Evolutionary conservation across 2,888 invertebrate genomes (phyloP), one percentile per base, ranked within the genome.

Genomic region (Xylophagus ater): DNA sequence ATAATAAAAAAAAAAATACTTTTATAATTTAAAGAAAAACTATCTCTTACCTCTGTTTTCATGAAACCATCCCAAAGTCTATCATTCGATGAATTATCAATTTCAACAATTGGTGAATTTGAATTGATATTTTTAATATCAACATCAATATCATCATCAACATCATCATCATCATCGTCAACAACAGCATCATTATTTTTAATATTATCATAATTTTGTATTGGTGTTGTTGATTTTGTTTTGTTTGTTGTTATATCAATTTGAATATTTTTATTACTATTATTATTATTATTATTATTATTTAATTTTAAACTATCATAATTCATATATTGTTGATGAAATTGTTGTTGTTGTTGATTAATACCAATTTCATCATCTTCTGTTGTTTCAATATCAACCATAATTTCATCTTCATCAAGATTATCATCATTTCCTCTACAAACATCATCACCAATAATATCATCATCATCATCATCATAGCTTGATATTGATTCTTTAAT

Each of bases 331-430:
- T 15, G 35, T 1, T 19, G 36, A 29, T 36, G 28, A 13, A 25
- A 10, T 4, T 18, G 21, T n/a, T 18, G 8, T 13, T 15, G 23
- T 3, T 14, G 20, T 5, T 15, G 21, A 12, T 35, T 29, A 2
- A 39, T n/a, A 2, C 28, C 28, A 15, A 14, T 34, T 5, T 42
- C 42, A 13, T 81, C 82, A 49, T 85, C 86, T 53, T 84, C 85
- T 1, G 85, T 86, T 8, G 86, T 86, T 59, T 88, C 88, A 48
- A 88, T 86, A 55, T 88, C 88, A 9, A 88, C 86, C 49, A 79
- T 76, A 58, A n/a, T n/a, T n/a, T n/a, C n/a, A n/a, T n/a, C n/a
- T n/a, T n/a, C n/a, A n/a, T n/a, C n/a, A n/a, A n/a, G n/a, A n/a
- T n/a, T n/a, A n/a, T n/a, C n/a, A n/a, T n/a, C n/a, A n/a, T n/a